Evolutionary conservation across 2,797 vertebrate genomes (phyloP).

Genomic region (Erpetoichthys calabaricus): DNA sequence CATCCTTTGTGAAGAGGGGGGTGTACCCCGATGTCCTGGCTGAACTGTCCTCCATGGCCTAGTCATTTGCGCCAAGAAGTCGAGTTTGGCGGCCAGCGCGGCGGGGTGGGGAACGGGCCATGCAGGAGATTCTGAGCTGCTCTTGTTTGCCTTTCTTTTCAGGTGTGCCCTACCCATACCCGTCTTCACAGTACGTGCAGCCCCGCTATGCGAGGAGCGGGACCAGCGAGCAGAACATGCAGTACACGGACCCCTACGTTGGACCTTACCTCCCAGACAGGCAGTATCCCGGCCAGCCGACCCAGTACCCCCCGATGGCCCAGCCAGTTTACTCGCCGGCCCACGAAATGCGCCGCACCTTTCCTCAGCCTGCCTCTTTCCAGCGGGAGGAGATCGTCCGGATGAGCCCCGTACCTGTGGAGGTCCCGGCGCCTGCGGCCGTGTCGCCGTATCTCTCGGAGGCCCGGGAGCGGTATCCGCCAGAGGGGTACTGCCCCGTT

Average conservation of each 20-base stretch:
- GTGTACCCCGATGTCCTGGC: too few species aligned
- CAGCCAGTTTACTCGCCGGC: slow-evolving; percentile 62
- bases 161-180: slow-evolving; percentile 79
- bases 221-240: slow-evolving; percentile 55
- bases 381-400: slow-evolving; percentile 74
- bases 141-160: slow-evolving; percentile 12
- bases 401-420: slow-evolving; percentile 75
- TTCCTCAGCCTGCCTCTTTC: slow-evolving; percentile 64
- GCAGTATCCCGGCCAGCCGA: slow-evolving; percentile 60
- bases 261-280: slow-evolving; percentile 68
- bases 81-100: too few species aligned
- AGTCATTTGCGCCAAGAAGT: too few species aligned
- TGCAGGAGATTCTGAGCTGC: too few species aligned
- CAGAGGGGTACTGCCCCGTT: slow-evolving; percentile 66
- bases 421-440: slow-evolving; percentile 59
- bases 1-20: too few species aligned
- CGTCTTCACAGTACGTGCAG: slow-evolving; percentile 57
- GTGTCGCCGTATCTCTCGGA: slow-evolving; percentile 77
- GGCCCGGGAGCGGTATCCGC: slow-evolving; percentile 71
- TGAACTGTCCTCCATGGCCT: too few species aligned
- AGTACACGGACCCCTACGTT: slow-evolving; percentile 75
- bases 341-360: slow-evolving; percentile 67
- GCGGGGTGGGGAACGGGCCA: too few species aligned
- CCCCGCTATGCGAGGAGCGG: slow-evolving; percentile 76
- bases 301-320: slow-evolving; percentile 55